Conservation (phyloP, 2,888 invertebrate genomes). For the Pseudolycoriella hygida region DNA sequence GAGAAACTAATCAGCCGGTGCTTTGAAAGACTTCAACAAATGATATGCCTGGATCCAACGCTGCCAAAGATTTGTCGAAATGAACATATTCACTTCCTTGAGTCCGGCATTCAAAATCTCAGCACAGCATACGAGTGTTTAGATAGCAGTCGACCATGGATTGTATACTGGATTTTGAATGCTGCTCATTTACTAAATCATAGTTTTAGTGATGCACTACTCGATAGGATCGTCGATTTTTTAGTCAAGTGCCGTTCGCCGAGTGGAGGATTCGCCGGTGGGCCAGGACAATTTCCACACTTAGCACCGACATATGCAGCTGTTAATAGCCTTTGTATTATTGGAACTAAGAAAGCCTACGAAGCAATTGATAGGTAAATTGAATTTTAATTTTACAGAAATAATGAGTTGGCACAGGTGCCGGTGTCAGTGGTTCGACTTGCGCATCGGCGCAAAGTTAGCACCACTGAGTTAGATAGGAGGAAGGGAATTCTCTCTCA, state of each 20-base stretch:
- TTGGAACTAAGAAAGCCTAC: conserved; percentile 77
- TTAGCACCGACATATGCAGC: conserved; percentile 97
- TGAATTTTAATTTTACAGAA: too few relatives aligned
- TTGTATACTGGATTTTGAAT: conserved; percentile 94
- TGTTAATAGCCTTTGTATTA: conserved; percentile 76
- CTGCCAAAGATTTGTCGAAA: conserved; percentile 41
- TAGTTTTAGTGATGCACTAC: conserved; percentile 36
- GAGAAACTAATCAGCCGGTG: conserved; percentile 37
- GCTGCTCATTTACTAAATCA: conserved; percentile 61
- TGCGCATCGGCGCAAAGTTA: too few relatives aligned
- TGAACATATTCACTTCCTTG: conserved; percentile 46
- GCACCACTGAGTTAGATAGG: too few relatives aligned
- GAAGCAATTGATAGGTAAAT: conserved; percentile 58
- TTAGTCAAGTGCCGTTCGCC: conserved; percentile 31
- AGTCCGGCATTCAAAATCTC: conserved; percentile 46
- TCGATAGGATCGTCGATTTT: conserved; percentile 38
- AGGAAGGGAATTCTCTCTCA: too few relatives aligned
- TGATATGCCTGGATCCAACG: conserved; percentile 34
- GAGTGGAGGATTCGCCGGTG: conserved; percentile 82
- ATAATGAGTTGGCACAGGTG: too few relatives aligned
- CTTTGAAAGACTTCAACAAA: conserved; percentile 31
- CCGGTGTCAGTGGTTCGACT: too few relatives aligned
- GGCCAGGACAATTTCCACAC: conserved; percentile 83
- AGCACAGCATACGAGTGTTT: conserved; percentile 60
- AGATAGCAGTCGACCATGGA: conserved; percentile 92